These are phyloP conservation scores for Invenusta paracnida DNA, from an alignment of 2,888 invertebrate species.

Conservation along the genomic window DNA sequence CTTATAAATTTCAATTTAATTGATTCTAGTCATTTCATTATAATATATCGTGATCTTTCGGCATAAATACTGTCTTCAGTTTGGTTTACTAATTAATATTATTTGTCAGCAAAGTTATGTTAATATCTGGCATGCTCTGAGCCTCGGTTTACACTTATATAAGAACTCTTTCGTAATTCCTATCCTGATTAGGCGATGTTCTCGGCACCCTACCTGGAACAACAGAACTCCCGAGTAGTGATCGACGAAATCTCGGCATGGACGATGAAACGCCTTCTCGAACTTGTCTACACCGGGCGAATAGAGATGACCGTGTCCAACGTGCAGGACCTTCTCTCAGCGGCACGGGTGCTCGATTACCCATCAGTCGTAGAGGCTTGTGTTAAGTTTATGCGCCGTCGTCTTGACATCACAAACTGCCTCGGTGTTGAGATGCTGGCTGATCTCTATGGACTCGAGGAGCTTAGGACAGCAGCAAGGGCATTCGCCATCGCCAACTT, in stretches of 20 bases:
- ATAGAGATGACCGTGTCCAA: constrained; percentile 58
- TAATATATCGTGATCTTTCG: too few relatives aligned
- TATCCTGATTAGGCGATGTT: constrained; percentile 54
- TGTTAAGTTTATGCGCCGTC: constrained; percentile 54
- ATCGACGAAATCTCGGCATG: constrained; percentile 56
- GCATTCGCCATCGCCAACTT: neutral
- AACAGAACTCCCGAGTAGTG: constrained; percentile 51
- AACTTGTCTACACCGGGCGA: constrained; percentile 60
- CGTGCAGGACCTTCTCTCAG: constrained; percentile 59
- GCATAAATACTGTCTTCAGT: too few relatives aligned
- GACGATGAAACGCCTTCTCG: constrained; percentile 56
- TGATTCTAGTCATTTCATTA: too few relatives aligned
- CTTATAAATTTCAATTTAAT: too few relatives aligned
- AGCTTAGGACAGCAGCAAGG: constrained; percentile 52
- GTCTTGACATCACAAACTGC: constrained; percentile 59
- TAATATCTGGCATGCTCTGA: too few relatives aligned
- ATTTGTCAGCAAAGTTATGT: too few relatives aligned
- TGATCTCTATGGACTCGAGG: constrained; percentile 54
- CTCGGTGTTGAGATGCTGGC: constrained; percentile 59
- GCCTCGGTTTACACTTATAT: too few relatives aligned
- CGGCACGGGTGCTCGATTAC: constrained; percentile 57
- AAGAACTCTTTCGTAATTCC: neutral
- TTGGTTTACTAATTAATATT: too few relatives aligned
- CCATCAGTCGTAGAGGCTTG: constrained; percentile 55
- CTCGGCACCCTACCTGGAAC: constrained; percentile 56